Conservation (phyloP, 2,888 invertebrate genomes). For the Amitus sp. region DNA sequence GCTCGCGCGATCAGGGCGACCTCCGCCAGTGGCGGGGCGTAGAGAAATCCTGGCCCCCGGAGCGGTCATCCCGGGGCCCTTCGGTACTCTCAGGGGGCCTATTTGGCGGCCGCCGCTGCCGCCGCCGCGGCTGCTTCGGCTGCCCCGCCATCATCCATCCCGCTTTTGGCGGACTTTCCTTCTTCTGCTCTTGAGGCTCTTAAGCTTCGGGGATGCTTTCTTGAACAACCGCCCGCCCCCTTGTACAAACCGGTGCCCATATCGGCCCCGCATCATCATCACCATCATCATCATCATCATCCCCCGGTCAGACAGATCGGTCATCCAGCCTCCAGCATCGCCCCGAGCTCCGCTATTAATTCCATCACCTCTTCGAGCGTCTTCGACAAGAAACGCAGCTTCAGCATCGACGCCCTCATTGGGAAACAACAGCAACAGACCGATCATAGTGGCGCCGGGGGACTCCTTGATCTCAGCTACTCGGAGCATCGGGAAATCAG, state of each 20-base stretch:
- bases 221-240: slow-evolving; percentile 63
- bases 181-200: slow-evolving; percentile 59
- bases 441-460: slow-evolving; percentile 52
- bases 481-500: slow-evolving; percentile 61
- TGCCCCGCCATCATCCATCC: slow-evolving; percentile 68
- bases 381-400: slow-evolving; percentile 62
- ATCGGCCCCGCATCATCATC: slow-evolving; percentile 48
- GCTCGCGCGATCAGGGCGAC: slow-evolving; percentile 67
- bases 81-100: slow-evolving; percentile 49
- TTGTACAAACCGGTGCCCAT: slow-evolving; percentile 63
- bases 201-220: slow-evolving; percentile 62
- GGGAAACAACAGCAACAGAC: slow-evolving; percentile 62
- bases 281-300: not conserved
- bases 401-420: slow-evolving; percentile 71
- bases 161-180: slow-evolving; percentile 64
- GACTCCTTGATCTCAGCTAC: slow-evolving; percentile 60
- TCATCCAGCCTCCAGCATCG: slow-evolving; percentile 59
- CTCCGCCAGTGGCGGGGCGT: slow-evolving; percentile 63
- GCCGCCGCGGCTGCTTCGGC: slow-evolving; percentile 57
- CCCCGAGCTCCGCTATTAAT: slow-evolving; percentile 34
- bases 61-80: slow-evolving; percentile 50
- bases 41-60: slow-evolving; percentile 51
- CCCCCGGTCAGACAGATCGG: slow-evolving; percentile 44
- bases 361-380: slow-evolving; percentile 42
- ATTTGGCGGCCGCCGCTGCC: slow-evolving; percentile 55